Evolutionary conservation across 2,888 invertebrate species (phyloP).

Genomic region (Xestoiulus laeticollis): DNA sequence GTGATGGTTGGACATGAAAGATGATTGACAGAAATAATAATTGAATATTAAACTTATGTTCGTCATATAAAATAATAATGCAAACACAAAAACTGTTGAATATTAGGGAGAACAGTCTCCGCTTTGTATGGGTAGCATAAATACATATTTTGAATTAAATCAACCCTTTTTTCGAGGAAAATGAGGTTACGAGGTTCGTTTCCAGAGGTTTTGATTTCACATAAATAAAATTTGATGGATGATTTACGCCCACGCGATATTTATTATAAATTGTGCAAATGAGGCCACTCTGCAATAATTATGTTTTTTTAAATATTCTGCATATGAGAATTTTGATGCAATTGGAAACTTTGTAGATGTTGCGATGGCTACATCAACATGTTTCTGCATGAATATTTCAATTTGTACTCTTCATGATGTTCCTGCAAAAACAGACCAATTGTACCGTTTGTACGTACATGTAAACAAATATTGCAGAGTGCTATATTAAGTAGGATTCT

Average conservation of each 20-base stretch:
- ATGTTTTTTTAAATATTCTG: not conserved
- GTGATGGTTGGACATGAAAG: slow-evolving; percentile 18
- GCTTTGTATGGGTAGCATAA: not conserved
- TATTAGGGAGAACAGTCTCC: not conserved
- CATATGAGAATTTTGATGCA: not conserved
- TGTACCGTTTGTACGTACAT: no score
- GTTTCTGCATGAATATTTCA: no score
- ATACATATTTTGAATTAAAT: slow-evolving; percentile 5
- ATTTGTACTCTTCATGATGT: no score
- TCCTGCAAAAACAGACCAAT: no score
- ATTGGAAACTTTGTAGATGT: not conserved
- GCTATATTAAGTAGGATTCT: no score
- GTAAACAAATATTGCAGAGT: no score
- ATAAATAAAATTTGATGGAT: slow-evolving; percentile 13
- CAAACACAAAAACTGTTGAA: not conserved
- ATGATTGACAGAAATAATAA: slow-evolving; percentile 1
- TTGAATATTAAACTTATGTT: slow-evolving; percentile 24
- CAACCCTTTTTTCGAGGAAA: slow-evolving; percentile 5
- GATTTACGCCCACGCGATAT: slow-evolving; percentile 6
- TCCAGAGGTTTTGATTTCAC: not conserved
- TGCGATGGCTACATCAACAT: not conserved
- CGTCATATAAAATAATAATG: not conserved
- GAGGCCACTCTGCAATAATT: slow-evolving; percentile 8
- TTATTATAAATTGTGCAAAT: not conserved
- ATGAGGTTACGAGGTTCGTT: not conserved